Percentiles rank a stretch among this genome's conserved stretches.
Evolutionary conservation across 2,113 vertebrate genomes (phyloP).

Genomic region (Steatornis caripensis): DNA sequence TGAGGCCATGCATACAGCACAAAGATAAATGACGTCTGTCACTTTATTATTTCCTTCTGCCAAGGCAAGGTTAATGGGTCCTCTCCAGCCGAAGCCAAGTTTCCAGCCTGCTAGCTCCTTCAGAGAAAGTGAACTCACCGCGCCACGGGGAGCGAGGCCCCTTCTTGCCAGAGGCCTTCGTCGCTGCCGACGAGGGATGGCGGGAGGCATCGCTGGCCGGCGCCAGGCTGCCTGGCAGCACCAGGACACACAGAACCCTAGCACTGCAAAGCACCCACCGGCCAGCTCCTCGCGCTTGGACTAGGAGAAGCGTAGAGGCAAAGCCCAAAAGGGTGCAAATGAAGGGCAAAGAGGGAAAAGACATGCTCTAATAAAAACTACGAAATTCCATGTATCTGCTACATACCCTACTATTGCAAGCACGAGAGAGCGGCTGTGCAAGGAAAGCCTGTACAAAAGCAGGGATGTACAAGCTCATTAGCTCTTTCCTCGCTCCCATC

Average conservation of each 20-base stretch:
- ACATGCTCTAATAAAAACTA: not conserved
- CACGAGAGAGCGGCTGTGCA: not conserved
- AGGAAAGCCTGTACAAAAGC: not conserved
- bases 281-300: not conserved
- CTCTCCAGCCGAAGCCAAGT: constrained; percentile 23
- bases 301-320: fast-evolving
- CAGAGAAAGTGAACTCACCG: not conserved
- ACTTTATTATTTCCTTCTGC: constrained; percentile 53
- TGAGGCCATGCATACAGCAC: not conserved
- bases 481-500: not conserved
- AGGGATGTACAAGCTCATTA: not conserved
- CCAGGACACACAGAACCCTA: not conserved
- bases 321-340: not conserved
- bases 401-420: not conserved
- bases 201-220: not conserved
- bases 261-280: not conserved
- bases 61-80: constrained; percentile 46
- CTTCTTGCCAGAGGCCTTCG: not conserved
- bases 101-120: constrained; percentile 8
- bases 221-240: not conserved
- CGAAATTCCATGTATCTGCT: not conserved
- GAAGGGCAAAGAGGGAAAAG: not conserved
- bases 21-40: constrained; percentile 52
- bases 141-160: not conserved
- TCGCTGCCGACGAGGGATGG: not conserved